A percentile compares a stretch with the other conserved stretches of the same genome.
phyloP scores from a whole-genome alignment of 2,888 invertebrate species.

The Drosophila cognata region DNA sequence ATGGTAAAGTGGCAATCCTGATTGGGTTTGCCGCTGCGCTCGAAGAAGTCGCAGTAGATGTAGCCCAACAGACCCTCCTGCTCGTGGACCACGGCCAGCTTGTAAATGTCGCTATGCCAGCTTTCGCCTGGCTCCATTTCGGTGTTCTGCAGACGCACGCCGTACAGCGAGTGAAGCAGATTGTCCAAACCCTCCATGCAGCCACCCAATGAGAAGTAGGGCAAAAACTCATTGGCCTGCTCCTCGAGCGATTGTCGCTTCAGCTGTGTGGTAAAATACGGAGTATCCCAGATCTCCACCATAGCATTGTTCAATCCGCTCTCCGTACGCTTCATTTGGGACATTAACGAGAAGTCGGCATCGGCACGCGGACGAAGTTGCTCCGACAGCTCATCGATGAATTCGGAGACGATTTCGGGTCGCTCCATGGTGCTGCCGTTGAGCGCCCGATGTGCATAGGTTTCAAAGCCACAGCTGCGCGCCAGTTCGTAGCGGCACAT shows the following conservation, averaged over 20 bases:
- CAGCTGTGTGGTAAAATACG: conserved; percentile 92
- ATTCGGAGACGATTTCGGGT: conserved; percentile 91
- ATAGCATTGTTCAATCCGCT: conserved; percentile 70
- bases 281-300: conserved; percentile 93
- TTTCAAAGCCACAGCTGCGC: conserved; percentile 93
- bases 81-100: conserved; percentile 95
- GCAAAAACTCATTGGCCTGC: conserved; percentile 90
- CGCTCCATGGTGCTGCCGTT: conserved; percentile 94
- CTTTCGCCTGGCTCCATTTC: conserved; percentile 92
- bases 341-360: conserved; percentile 91
- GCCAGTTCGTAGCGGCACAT: conserved; percentile 92
- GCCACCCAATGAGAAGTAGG: conserved; percentile 95
- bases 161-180: conserved; percentile 93
- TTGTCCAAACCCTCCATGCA: conserved; percentile 99
- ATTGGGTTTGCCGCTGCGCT: conserved; percentile 95
- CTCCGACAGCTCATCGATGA: conserved; percentile 91
- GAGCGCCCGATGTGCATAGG: conserved; percentile 95
- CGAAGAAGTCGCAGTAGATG: conserved; percentile 99
- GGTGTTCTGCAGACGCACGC: conserved; percentile 90
- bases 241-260: conserved; percentile 90
- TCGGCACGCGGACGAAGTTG: conserved; percentile 89
- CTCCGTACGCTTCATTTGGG: conserved; percentile 88
- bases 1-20: conserved; percentile 99
- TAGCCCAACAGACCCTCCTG: conserved; percentile 93
- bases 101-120: conserved; percentile 95